These are phyloP conservation scores for Aplochiton taeniatus DNA, from an alignment of 2,797 vertebrate genomes.

Conservation along the genomic window DNA sequence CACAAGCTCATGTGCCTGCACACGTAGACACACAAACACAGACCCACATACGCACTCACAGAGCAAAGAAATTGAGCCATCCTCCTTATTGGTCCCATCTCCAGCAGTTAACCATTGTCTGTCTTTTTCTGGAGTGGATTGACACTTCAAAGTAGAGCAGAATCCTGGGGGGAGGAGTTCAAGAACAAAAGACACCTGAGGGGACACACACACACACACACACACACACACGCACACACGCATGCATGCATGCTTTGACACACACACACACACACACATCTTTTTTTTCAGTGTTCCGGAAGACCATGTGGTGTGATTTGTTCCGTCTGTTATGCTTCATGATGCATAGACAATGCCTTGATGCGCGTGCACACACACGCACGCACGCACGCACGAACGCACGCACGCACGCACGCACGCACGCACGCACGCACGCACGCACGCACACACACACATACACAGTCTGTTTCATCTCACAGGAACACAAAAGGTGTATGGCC, in stretches of 20 bases:
- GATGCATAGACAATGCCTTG: constrained; percentile 23
- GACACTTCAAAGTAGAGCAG: constrained; percentile 51
- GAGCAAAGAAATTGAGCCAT: constrained; percentile 15
- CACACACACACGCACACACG: constrained; percentile 12
- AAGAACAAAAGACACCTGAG: constrained; percentile 57
- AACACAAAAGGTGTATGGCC: no score
- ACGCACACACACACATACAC: constrained; percentile 23
- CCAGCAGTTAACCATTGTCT: constrained; percentile 25
- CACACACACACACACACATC: background rate
- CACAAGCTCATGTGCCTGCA: background rate
- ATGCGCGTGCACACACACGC: constrained; percentile 21
- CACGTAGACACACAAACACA: constrained; percentile 1
- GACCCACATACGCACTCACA: constrained; percentile 16
- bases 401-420: constrained; percentile 18
- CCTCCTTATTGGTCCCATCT: constrained; percentile 26
- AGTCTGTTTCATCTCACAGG: no score
- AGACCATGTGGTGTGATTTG: constrained; percentile 50
- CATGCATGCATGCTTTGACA: background rate
- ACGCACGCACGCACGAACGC: constrained; percentile 26
- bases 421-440: constrained; percentile 20
- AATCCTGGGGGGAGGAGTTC: constrained; percentile 27
- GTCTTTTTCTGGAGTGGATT: constrained; percentile 33
- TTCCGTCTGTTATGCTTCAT: constrained; percentile 52
- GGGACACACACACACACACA: constrained; percentile 30
- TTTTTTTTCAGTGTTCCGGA: constrained; percentile 28